phyloP scores from a whole-genome alignment of 1,140 invertebrate species.

The Bombus breviceps region DNA sequence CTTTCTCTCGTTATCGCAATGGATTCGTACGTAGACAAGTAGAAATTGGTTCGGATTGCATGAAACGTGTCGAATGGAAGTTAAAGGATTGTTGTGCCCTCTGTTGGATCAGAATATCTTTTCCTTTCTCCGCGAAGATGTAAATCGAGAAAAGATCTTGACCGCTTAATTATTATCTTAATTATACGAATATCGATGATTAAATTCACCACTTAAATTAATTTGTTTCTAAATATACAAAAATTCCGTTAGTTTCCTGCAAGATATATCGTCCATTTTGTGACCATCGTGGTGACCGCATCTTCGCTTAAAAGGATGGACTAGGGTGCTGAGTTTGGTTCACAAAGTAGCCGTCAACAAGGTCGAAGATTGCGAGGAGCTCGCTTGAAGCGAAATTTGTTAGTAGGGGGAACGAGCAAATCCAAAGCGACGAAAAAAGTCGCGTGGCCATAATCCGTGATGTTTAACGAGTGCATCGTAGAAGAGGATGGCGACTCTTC shows the following conservation, averaged over 20 bases:
- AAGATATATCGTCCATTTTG: neutral
- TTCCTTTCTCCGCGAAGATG: neutral
- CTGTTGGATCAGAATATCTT: neutral
- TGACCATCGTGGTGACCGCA: neutral
- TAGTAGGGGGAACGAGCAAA: neutral
- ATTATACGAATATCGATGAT: neutral
- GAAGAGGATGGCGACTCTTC: conserved; percentile 44
- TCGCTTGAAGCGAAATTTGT: conserved; percentile 51
- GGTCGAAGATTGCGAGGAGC: conserved; percentile 21
- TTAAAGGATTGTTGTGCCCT: neutral
- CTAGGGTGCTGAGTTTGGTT: neutral
- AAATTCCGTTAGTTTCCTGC: no score
- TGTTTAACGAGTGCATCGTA: conserved; percentile 59
- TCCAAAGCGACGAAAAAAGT: conserved; percentile 23
- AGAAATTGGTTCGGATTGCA: neutral
- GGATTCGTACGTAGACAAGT: neutral
- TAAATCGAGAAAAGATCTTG: neutral
- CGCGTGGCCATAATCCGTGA: conserved; percentile 4
- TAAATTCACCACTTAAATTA: neutral
- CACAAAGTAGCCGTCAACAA: conserved; percentile 15
- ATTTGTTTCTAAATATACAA: neutral
- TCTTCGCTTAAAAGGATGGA: neutral
- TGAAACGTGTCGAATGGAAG: neutral
- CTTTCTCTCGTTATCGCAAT: neutral
- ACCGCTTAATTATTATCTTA: neutral